Percentiles rank a stretch among this genome's conserved stretches.
Evolutionary conservation across 2,113 vertebrate genomes (phyloP).

Genomic region (Nothobranchius furzeri): DNA sequence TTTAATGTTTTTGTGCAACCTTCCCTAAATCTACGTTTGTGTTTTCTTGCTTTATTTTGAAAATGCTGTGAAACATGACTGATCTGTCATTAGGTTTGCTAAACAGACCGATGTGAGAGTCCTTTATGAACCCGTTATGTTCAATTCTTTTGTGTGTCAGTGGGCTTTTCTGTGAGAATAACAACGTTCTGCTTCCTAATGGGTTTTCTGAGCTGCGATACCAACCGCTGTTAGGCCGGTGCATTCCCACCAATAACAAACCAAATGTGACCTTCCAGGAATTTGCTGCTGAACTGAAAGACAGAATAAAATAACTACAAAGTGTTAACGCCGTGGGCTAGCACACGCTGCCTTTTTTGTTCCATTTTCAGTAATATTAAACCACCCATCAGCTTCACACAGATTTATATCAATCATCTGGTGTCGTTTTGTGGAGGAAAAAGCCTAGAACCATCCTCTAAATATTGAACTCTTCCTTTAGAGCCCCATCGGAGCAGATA

Average conservation of each 20-base stretch:
- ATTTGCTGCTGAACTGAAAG: slow-evolving; percentile 6
- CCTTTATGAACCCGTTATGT: too few species aligned
- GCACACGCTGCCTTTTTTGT: background rate
- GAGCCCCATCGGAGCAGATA: slow-evolving; percentile 3
- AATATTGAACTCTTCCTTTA: slow-evolving; percentile 19
- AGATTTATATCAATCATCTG: slow-evolving; percentile 16
- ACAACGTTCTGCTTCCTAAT: background rate
- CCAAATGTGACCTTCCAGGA: background rate
- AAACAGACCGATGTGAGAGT: too few species aligned
- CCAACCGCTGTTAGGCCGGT: too few species aligned
- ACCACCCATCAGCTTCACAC: slow-evolving; percentile 6
- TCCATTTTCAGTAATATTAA: background rate
- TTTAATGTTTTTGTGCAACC: background rate
- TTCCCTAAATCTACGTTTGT: too few species aligned
- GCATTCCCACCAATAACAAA: too few species aligned
- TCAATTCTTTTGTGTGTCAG: too few species aligned
- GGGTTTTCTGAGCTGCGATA: too few species aligned
- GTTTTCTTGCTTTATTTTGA: background rate
- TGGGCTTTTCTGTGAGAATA: background rate
- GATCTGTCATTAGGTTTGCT: too few species aligned
- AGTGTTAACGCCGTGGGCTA: background rate
- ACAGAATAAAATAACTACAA: background rate
- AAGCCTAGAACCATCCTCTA: background rate
- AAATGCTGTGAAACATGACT: too few species aligned
- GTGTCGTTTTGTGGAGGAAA: background rate